Evolutionary conservation across 2,797 vertebrate species (phyloP).

Genomic region (Arrhamphus sclerolepis): DNA sequence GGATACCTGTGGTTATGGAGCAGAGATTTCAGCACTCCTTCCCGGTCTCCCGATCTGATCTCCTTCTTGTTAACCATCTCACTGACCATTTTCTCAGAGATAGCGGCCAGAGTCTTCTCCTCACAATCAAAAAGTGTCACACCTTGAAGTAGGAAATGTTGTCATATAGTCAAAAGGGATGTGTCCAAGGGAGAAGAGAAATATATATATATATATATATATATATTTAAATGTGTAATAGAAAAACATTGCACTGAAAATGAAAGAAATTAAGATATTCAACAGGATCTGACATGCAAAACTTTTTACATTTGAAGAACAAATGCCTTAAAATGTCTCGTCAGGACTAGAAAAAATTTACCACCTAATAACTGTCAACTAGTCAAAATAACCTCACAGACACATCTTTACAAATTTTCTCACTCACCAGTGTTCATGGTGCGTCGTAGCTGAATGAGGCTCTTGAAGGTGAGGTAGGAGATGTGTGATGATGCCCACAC

Average conservation of each 20-base stretch:
- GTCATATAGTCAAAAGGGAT: neutral
- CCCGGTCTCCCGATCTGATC: constrained; percentile 81
- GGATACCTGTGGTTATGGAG: constrained; percentile 81
- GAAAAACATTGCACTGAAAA: neutral
- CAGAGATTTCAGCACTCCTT: constrained; percentile 82
- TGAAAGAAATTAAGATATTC: too few species aligned
- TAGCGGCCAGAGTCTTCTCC: constrained; percentile 79
- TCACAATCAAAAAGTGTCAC: constrained; percentile 83
- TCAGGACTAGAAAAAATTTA: neutral
- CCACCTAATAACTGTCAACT: neutral
- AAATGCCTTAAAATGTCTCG: too few species aligned
- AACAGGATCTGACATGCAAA: neutral
- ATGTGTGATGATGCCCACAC: constrained; percentile 86
- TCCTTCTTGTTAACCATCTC: constrained; percentile 86
- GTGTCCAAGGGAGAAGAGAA: neutral
- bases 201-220: too few species aligned
- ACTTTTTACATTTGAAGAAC: too few species aligned
- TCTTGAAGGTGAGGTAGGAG: constrained; percentile 92
- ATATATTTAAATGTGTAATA: neutral
- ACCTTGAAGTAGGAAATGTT: constrained; percentile 70
- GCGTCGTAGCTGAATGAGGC: constrained; percentile 86
- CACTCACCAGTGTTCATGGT: constrained; percentile 83
- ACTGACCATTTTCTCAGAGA: constrained; percentile 82
- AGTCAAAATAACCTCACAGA: neutral
- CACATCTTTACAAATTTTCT: neutral